Evolutionary conservation across 23 tunicate genomes (phyloP), one percentile per base, ranked within the genome.

Genomic region (Aplidium turbinatum): DNA sequence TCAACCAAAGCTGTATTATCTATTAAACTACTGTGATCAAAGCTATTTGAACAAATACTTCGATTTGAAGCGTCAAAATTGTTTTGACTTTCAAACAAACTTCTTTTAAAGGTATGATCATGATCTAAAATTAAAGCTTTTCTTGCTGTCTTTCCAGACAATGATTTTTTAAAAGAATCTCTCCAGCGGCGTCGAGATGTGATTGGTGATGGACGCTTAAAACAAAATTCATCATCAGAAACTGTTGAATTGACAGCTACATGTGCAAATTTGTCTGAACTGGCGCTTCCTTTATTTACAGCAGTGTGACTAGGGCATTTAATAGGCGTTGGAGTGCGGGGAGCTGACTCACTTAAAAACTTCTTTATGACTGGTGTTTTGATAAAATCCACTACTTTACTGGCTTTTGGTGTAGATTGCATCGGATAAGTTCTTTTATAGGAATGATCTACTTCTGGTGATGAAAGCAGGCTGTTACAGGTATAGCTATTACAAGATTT

Each of bases 271-370:
- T 22, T 7, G 22, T 7, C 7, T 22, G 9, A 7, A 13, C 9
- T 19, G 63, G 63, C 9, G 29, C 28, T n/a, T 9, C 46, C 75
- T 1, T 75, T 68, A 33, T 42, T 26, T 16, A 42, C 2, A 7
- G 13, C 57, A 25, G 4, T 31, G 7, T 63, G 62, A 34, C 63
- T 70, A 13, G 72, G 72, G 40, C 82, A 85, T 47, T 85, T 77
- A 27, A 85, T 77, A 4, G 92, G 92, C 38, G 84, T 78, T 38
- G 92, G 92, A 0, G 89, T 83, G 4, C 73, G 40, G 9, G 89
- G 89, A 34, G 64, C 72, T 19, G 83, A 78, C 57, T 83, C 89
- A 29, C 76, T 83, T 53, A 83, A 32, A 65, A 29, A 85, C 47
- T 46, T 57, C 31, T 73, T 30, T 31, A 78, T 77, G 26, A 85